Evolutionary conservation across 1,140 invertebrate species (phyloP), one percentile per base, ranked within the genome.

Genomic region (Dryas iulia): DNA sequence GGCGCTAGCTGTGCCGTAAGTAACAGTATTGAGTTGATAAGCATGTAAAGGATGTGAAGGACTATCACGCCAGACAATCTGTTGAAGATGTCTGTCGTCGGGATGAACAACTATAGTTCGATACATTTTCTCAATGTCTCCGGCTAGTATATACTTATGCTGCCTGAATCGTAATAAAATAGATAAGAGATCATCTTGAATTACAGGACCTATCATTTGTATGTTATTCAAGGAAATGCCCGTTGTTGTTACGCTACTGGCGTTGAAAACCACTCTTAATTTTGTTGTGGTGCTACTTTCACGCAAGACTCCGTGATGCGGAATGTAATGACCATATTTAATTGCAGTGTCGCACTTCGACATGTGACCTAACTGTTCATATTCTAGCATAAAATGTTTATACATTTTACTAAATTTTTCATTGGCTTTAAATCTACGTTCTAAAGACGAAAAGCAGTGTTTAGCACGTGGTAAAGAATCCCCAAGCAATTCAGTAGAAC

Each of bases 311-410:
- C 68, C 67, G 26, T 70, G 67, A 52, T 73, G 73, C 10, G 69
- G 68, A 14, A 71, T 68, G 39, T 57, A 71, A 71, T 71, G 5
- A 47, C 31, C 35, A 4, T 35, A 26, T 12, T 52, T 31, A 23
- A 59, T 39, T 2, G 14, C 18, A 14, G 14, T 66, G 52, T 30
- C 28, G 31, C 53, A 62, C 28, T 68, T 25, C 14, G 73, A 70
- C 73, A 78, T 81, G 24, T 77, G 76, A 62, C 74, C 69, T 33
- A 79, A 63, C 10, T 5, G 28, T 21, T 61, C 3, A 62, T 72
- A 81, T 26, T 81, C 73, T 1, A 21, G 25, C 79, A 81, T 75
- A 54, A 76, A 79, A 2, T 71, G 66, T 24, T 39, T 23, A 60
- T 79, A 79, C 61, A 72, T 57, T 26, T 63, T 39, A 57, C 57